phyloP scores from a whole-genome alignment of 2,113 vertebrate species.

The Zootoca vivipara region DNA sequence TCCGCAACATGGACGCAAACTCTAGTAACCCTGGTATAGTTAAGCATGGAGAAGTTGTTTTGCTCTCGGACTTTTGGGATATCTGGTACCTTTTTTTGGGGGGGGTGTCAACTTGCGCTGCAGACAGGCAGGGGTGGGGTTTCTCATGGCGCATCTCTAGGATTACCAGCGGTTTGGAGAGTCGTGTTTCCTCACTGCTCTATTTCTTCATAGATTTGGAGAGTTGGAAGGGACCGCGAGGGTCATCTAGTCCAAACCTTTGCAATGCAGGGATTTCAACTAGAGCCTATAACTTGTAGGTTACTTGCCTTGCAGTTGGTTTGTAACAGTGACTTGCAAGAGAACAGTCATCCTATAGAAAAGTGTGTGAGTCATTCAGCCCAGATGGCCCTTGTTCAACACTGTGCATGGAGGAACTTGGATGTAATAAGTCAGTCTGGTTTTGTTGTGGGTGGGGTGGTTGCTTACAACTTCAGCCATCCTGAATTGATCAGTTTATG shows the following conservation, averaged over 20 bases:
- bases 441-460: constrained; percentile 6
- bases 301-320: neutral
- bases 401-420: neutral
- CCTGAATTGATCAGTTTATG: constrained; percentile 5
- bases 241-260: too few species aligned
- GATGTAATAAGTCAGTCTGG: neutral
- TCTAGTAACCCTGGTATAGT: constrained; percentile 30
- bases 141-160: neutral
- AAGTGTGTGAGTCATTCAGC: neutral
- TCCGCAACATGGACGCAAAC: neutral
- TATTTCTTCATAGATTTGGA: neutral
- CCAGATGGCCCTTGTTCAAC: constrained; percentile 31
- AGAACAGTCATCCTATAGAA: neutral
- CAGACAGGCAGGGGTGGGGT: neutral
- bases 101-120: constrained; percentile 21
- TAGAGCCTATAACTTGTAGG: neutral
- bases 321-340: neutral
- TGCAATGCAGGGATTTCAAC: too few species aligned
- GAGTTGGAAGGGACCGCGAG: too few species aligned
- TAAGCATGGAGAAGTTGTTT: constrained; percentile 13
- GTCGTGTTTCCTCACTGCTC: neutral
- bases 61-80: neutral
- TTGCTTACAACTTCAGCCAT: neutral
- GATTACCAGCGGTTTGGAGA: constrained; percentile 23
- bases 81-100: constrained; percentile 27